These are phyloP conservation scores for Brenthis daphne DNA, from an alignment of 2,888 invertebrate genomes.

Conservation along the genomic window DNA sequence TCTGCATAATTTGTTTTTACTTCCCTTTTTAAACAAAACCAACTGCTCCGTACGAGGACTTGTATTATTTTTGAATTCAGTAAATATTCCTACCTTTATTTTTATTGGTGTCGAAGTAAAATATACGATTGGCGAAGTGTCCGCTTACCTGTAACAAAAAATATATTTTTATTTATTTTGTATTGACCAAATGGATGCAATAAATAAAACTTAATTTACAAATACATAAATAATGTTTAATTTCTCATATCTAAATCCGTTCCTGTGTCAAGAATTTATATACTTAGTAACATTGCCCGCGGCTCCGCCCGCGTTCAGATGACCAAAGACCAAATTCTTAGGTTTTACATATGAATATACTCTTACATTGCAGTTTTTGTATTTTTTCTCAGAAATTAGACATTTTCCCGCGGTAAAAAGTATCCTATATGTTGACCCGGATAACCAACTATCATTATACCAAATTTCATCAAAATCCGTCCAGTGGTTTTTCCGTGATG, in stretches of 20 bases:
- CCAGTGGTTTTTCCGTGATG: too few relatives aligned
- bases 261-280: too few relatives aligned
- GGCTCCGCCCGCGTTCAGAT: too few relatives aligned
- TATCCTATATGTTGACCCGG: too few relatives aligned
- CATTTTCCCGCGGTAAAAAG: too few relatives aligned
- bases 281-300: too few relatives aligned
- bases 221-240: not conserved
- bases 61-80: conserved; percentile 2
- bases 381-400: too few relatives aligned
- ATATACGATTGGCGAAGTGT: conserved; percentile 22
- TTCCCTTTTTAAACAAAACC: not conserved
- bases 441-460: too few relatives aligned
- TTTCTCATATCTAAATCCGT: not conserved
- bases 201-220: not conserved
- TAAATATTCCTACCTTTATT: conserved; percentile 26
- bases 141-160: conserved; percentile 49
- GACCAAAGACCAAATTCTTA: too few relatives aligned
- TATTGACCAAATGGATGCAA: not conserved
- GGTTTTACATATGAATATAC: too few relatives aligned
- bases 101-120: conserved; percentile 15
- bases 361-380: too few relatives aligned
- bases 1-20: not conserved
- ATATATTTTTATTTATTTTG: conserved; percentile 32
- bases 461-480: too few relatives aligned
- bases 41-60: not conserved